Base-by-base conservation (phyloP, 1,140 invertebrate genomes). In the Oncopeltus fasciatus region DNA sequence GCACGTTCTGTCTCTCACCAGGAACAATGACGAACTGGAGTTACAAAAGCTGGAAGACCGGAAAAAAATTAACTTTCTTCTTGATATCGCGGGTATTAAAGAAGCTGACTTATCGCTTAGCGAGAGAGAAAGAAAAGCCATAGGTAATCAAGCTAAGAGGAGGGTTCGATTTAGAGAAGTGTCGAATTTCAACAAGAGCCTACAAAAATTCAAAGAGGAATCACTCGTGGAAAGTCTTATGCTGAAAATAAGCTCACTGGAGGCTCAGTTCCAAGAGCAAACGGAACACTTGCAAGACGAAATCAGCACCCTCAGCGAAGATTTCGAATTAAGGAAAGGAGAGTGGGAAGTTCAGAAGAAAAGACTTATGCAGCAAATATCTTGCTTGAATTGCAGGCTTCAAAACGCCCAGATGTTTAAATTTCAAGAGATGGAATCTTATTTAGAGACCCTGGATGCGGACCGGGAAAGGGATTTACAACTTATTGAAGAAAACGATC, bases 1-100 rank as follows among this genome's bases (percentile, higher is more conserved):
- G 21, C 63, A 63, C 21, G 61, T 63, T 18, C 49, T 68, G 24
- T 47, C 43, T 18, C 46, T 66, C 14, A 60, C 49, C 9, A 47
- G 59, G 21, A 61, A 66, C 44, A 68, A 65, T 38, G 67, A 68
- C 24, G 38, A 51, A 9, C 44, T 67, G 2, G 47, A 62, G 59
- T 18, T 64, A 24, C 43, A 60, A 56, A 27, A 21, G 14, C 18
- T 44, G n/a, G 62, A 60, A 26, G 56, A 61, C 20, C 21, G 29
- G 20, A 64, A 46, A 21, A 64, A 61, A 47, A 61, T 66, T 21
- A 26, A 61, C 11, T 43, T 51, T 20, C 46, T 62, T 2, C 59
- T 64, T 24, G 33, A 47, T 16, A 24, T 64, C 24, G 43, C 20
- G 20, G 56, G 58, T n/a, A 53, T 60, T 21, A 64, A 64, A 43